Evolutionary conservation across 2,113 vertebrate genomes (phyloP), one percentile per base, ranked within the genome.

Genomic region (Heteronetta atricapilla): DNA sequence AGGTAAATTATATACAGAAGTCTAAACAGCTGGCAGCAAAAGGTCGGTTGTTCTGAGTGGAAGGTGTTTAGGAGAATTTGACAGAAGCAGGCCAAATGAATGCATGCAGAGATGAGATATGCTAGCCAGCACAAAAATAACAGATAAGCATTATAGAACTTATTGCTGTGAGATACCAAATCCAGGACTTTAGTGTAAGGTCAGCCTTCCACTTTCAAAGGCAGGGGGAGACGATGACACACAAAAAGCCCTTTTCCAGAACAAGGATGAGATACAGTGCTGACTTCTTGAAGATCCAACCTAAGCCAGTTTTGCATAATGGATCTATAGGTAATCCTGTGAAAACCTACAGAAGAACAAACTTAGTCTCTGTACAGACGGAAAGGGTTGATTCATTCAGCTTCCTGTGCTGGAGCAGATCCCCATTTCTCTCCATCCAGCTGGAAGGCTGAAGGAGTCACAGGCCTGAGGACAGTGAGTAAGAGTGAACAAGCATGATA

Each of bases 401-500:
- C 12, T 68, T 38, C 38, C 23, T 48, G 52, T 80, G 31, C 28
- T 79, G n/a, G 50, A 86, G 11, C 3, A 78, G 38, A 8, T 73
- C n/a, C 16, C n/a, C 15, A 15, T 77, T 94, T 85, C 38, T 68
- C 16, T 55, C 59, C 59, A 52, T 12, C 25, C 42, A 79, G n/a
- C 12, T 69, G 22, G 40, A 82, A 87, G 34, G n/a, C 34, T 74
- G 74, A 87, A 83, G 34, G 48, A 94, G 62, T 95, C 94, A 94
- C n/a, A 58, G 50, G 63, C 40, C 74, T 85, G 62, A 83, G 68
- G 70, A 82, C 3, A 7, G 52, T 34, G 12, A 95, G 68, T 77
- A 88, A 92, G 56, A 78, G 18, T 53, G 78, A 95, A 94, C 13
- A 2, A 96, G 56, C 23, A 63, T 33, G 48, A 94, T 76, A 92